These are phyloP conservation scores for Kryptopterus vitreolus DNA, from an alignment of 2,797 vertebrate genomes.

Conservation along the genomic window DNA sequence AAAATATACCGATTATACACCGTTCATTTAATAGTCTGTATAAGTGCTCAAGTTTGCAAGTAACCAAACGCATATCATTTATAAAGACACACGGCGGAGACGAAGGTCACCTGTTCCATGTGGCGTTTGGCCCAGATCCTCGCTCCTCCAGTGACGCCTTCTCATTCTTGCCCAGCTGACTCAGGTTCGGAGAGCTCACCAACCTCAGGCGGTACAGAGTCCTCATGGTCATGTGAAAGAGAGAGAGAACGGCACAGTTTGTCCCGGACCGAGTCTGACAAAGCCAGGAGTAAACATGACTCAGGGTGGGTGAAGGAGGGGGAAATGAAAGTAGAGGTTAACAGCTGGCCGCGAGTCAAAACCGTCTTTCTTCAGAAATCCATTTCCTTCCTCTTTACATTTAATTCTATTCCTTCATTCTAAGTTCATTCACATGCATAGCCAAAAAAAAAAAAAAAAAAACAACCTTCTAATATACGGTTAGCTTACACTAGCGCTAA, in stretches of 20 bases:
- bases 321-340: conserved; percentile 31
- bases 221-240: conserved; percentile 82
- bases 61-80: neutral
- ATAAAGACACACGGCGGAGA: neutral
- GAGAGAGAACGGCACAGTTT: conserved; percentile 41
- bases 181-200: conserved; percentile 99
- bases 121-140: conserved; percentile 94
- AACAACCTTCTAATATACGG: neutral
- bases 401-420: neutral
- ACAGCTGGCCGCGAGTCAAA: conserved; percentile 25
- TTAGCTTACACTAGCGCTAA: neutral
- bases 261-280: conserved; percentile 34
- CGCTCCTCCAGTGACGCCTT: conserved; percentile 89
- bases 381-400: conserved; percentile 54
- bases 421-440: neutral
- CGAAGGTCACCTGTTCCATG: conserved; percentile 91
- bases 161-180: conserved; percentile 95
- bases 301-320: conserved; percentile 20
- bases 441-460: neutral
- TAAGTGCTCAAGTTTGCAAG: neutral
- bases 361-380: conserved; percentile 50
- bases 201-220: conserved; percentile 99
- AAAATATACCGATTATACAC: neutral
- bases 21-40: neutral
- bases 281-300: conserved; percentile 39